Conservation (phyloP, 1,140 invertebrate genomes). For the Ctenoplectra terminalis region DNA sequence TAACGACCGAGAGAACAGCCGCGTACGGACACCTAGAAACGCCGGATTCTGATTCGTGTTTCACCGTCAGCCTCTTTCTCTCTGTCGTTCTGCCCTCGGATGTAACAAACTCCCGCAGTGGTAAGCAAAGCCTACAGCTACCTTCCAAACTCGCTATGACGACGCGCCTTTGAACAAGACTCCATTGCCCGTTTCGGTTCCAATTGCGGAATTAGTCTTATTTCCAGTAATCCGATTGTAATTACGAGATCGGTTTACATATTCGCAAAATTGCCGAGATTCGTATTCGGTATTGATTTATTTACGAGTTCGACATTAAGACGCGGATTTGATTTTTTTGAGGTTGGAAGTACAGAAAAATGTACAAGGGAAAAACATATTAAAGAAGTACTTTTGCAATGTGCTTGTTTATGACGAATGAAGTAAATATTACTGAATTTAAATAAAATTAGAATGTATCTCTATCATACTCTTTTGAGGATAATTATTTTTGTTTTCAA, state of each 20-base stretch:
- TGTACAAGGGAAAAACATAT: too few relatives aligned
- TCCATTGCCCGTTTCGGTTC: background rate
- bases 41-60: background rate
- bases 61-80: constrained; percentile 12
- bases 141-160: background rate
- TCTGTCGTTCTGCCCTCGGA: background rate
- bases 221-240: background rate
- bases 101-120: background rate
- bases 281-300: background rate
- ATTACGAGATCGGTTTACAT: background rate
- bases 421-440: too few relatives aligned
- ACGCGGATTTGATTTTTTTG: too few relatives aligned
- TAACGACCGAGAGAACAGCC: constrained; percentile 40
- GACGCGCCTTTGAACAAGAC: background rate
- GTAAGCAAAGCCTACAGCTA: background rate
- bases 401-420: too few relatives aligned
- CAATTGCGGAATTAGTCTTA: background rate
- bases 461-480: too few relatives aligned
- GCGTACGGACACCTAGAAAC: background rate
- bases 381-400: too few relatives aligned
- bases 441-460: too few relatives aligned
- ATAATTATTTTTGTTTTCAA: too few relatives aligned
- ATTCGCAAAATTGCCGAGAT: background rate
- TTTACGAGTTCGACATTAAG: background rate
- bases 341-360: too few relatives aligned